A percentile compares a stretch with the other conserved stretches of the same genome.
Evolutionary conservation across 2,113 vertebrate genomes (phyloP).

Genomic region (Syrmaticus mikado): DNA sequence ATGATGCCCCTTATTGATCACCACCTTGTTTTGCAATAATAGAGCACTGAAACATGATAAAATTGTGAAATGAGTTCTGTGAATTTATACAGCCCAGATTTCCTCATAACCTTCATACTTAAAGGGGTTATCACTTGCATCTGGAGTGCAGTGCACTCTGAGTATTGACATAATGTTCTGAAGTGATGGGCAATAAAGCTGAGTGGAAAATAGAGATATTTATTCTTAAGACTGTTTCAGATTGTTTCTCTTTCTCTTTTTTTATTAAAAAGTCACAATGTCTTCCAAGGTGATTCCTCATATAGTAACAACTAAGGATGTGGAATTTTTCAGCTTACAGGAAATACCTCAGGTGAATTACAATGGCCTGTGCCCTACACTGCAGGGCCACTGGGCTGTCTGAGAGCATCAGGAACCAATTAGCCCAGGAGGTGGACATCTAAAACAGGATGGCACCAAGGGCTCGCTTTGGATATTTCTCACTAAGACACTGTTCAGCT

Average conservation of each 20-base stretch:
- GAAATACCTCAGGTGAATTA: not conserved
- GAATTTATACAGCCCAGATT: not conserved
- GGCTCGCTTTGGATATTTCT: constrained; percentile 3
- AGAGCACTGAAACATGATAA: not conserved
- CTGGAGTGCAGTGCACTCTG: not conserved
- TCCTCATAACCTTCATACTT: not conserved
- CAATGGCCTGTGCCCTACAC: not conserved
- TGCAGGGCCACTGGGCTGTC: not conserved
- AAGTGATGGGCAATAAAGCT: not conserved
- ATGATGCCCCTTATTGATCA: not conserved
- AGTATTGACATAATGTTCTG: not conserved
- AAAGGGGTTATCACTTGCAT: not conserved
- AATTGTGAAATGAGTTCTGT: not conserved
- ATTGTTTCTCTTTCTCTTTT: not conserved
- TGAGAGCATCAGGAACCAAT: not conserved
- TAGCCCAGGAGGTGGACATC: not conserved
- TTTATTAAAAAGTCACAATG: not conserved
- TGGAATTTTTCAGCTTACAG: not conserved
- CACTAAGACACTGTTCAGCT: not conserved
- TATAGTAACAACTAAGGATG: not conserved
- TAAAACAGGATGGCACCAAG: not conserved
- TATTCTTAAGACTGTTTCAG: not conserved
- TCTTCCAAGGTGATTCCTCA: not conserved
- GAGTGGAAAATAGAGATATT: not conserved
- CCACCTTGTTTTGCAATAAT: not conserved